Conservation (phyloP, 2,797 vertebrate species). For the Mus minutoides region DNA sequence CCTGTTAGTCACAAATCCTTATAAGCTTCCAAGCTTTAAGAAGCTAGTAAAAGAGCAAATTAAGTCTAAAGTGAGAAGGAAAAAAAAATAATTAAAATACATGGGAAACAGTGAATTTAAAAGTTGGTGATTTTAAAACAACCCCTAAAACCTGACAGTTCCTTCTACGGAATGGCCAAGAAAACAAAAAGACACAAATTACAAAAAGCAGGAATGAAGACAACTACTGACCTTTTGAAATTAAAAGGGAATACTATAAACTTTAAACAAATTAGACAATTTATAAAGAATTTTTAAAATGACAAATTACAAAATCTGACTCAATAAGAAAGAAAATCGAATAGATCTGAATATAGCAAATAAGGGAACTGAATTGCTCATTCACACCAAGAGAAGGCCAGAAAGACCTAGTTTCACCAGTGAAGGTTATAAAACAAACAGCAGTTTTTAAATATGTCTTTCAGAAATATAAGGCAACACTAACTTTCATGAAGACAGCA, state of each 20-base stretch:
- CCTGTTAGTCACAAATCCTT: slow-evolving; percentile 6
- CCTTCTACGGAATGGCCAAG: slow-evolving; percentile 9
- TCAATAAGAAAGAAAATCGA: slow-evolving; percentile 38
- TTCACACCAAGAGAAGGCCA: slow-evolving; percentile 15
- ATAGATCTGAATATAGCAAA: background rate
- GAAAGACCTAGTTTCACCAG: background rate
- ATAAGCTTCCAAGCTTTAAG: slow-evolving; percentile 21
- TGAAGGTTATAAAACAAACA: slow-evolving; percentile 10
- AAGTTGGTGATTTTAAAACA: background rate
- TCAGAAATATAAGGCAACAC: background rate
- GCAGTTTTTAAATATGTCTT: background rate
- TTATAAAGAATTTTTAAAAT: background rate
- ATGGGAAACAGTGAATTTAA: background rate
- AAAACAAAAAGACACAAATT: background rate
- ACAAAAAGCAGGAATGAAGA: slow-evolving; percentile 37
- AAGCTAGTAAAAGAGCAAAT: slow-evolving; percentile 42
- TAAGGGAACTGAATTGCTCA: background rate
- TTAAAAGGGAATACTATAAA: background rate
- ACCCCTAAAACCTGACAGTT: background rate
- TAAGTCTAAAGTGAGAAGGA: background rate
- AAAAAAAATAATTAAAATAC: background rate
- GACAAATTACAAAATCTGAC: background rate
- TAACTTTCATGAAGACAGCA: slow-evolving; percentile 8
- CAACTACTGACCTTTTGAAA: background rate
- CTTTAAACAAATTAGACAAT: slow-evolving; percentile 45